Evolutionary conservation across 2,113 vertebrate genomes (phyloP).

Genomic region (Macrotus californicus): DNA sequence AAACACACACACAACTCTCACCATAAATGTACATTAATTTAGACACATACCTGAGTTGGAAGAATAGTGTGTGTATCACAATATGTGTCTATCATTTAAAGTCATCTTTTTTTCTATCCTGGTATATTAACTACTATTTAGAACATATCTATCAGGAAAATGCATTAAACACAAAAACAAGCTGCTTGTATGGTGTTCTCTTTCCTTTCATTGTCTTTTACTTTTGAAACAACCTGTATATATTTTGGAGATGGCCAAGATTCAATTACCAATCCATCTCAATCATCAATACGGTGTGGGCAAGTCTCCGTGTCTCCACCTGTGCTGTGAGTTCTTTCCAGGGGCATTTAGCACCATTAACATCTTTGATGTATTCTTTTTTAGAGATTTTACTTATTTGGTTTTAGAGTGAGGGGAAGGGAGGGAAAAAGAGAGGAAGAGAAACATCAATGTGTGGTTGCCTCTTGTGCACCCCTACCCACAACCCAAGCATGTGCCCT

Average conservation of each 20-base stretch:
- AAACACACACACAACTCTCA: background rate
- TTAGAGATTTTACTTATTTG: too few species aligned
- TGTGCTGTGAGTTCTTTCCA: background rate
- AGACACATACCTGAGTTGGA: background rate
- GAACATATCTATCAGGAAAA: background rate
- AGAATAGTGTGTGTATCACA: background rate
- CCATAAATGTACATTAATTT: background rate
- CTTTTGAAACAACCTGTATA: background rate
- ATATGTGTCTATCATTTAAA: background rate
- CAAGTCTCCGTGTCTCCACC: fast-evolving
- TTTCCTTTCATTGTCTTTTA: background rate
- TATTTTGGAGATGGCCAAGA: background rate
- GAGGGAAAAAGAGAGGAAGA: too few species aligned
- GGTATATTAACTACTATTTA: background rate
- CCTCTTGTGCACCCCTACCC: too few species aligned
- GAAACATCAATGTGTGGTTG: too few species aligned
- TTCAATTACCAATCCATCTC: background rate
- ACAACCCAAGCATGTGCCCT: too few species aligned
- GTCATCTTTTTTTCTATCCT: background rate
- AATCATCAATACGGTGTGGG: background rate
- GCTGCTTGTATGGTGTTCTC: background rate
- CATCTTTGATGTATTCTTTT: background rate
- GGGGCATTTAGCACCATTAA: background rate
- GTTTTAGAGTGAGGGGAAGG: too few species aligned
- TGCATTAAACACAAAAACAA: background rate